phyloP scores from a whole-genome alignment of 2,797 vertebrate genomes.

The Sparus aurata region DNA sequence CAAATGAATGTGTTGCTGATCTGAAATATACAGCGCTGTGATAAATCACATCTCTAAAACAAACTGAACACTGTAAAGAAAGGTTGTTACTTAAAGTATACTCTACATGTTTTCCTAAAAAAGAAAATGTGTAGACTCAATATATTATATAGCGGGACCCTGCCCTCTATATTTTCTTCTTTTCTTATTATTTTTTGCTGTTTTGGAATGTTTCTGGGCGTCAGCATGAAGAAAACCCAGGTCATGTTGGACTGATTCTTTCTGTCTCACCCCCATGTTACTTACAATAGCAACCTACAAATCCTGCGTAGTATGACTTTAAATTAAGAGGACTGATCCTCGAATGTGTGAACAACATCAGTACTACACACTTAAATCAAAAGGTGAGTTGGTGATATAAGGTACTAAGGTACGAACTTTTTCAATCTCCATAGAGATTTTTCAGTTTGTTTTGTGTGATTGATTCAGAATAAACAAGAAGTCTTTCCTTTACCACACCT shows the following conservation, averaged over 20 bases:
- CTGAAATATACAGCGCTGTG: background rate
- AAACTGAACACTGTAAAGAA: background rate
- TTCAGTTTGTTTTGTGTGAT: slow-evolving; percentile 11
- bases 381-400: background rate
- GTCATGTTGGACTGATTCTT: too few relatives aligned
- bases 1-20: slow-evolving; percentile 1
- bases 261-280: too few relatives aligned
- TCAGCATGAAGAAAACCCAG: too few relatives aligned
- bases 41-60: slow-evolving; percentile 4
- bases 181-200: too few relatives aligned
- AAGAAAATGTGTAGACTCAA: too few relatives aligned
- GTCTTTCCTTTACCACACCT: slow-evolving; percentile 40
- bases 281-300: too few relatives aligned
- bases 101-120: too few relatives aligned
- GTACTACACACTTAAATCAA: too few relatives aligned
- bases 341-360: background rate
- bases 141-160: too few relatives aligned
- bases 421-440: background rate
- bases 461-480: slow-evolving; percentile 43
- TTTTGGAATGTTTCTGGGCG: too few relatives aligned
- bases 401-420: background rate
- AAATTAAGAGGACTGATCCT: background rate
- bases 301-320: background rate
- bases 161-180: too few relatives aligned
- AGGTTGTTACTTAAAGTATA: background rate